Conservation (phyloP, 64 coral and sea anemone genomes). For the Exaiptasia diaphana region DNA sequence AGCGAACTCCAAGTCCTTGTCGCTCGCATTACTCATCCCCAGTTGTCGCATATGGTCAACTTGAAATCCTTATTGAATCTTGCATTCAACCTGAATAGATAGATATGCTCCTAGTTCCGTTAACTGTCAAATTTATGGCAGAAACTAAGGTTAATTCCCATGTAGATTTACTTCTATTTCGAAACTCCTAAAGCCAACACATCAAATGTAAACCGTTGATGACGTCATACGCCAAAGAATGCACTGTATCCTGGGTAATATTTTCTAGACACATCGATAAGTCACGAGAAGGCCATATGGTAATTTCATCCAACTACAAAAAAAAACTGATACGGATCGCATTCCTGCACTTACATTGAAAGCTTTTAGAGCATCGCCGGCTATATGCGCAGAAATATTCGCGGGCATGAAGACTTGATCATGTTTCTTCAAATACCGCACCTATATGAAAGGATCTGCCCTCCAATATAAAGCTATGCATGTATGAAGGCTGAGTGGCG, state of each 20-base stretch:
- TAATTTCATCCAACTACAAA: no score
- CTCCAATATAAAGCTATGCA: no score
- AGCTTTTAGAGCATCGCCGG: no score
- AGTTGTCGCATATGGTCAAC: slow-evolving; percentile 87
- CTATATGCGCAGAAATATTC: no score
- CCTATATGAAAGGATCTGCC: no score
- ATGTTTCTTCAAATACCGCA: no score
- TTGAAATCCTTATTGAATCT: background rate
- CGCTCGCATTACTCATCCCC: slow-evolving; percentile 94
- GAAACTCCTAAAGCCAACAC: slow-evolving; percentile 22
- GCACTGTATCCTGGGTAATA: background rate
- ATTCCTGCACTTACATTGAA: no score
- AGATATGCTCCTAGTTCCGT: background rate
- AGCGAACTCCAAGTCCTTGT: slow-evolving; percentile 97
- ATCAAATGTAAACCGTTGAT: slow-evolving; percentile 43
- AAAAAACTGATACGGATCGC: no score
- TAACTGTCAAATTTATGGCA: background rate
- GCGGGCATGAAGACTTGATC: no score
- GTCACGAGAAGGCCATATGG: no score
- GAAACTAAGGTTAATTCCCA: background rate
- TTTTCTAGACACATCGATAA: background rate
- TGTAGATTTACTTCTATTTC: background rate
- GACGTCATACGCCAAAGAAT: background rate
- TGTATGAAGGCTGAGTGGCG: no score
- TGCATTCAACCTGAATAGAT: background rate